Evolutionary conservation across 2,888 invertebrate species (phyloP).

Genomic region (Plagiodera versicolora): DNA sequence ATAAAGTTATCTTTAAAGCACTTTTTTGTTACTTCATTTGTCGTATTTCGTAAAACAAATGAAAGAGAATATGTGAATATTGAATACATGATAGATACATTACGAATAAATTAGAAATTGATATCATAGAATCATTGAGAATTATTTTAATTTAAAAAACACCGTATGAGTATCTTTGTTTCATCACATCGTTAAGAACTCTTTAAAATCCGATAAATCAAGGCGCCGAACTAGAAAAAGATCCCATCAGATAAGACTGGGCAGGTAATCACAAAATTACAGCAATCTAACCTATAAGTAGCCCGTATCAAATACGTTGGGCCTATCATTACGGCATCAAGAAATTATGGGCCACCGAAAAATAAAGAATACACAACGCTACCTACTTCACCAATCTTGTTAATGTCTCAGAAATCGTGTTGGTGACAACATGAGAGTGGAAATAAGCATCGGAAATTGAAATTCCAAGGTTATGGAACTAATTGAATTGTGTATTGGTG

Average conservation of each 20-base stretch:
- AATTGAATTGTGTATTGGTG: not conserved
- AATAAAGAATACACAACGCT: slow-evolving; percentile 23
- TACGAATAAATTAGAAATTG: too few relatives aligned
- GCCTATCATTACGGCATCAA: slow-evolving; percentile 44
- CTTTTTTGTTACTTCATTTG: too few relatives aligned
- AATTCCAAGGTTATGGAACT: not conserved
- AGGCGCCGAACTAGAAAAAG: slow-evolving; percentile 28
- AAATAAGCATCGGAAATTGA: not conserved
- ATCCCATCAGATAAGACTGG: slow-evolving; percentile 23
- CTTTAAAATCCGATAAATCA: slow-evolving; percentile 43
- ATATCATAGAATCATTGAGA: too few relatives aligned
- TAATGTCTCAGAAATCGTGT: slow-evolving; percentile 32
- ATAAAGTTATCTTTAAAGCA: too few relatives aligned
- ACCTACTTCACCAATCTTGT: slow-evolving; percentile 42
- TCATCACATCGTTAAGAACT: slow-evolving; percentile 6
- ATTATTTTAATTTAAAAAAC: too few relatives aligned
- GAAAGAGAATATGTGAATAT: too few relatives aligned
- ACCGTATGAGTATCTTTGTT: too few relatives aligned
- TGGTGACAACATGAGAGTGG: too few relatives aligned
- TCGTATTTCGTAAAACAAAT: too few relatives aligned
- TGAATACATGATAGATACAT: too few relatives aligned
- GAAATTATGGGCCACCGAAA: slow-evolving; percentile 34
- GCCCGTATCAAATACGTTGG: slow-evolving; percentile 40
- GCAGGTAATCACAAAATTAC: slow-evolving; percentile 34
- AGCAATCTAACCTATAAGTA: slow-evolving; percentile 37